Base-by-base conservation (phyloP, 2,113 vertebrate species). In the Lamprotornis superbus region DNA sequence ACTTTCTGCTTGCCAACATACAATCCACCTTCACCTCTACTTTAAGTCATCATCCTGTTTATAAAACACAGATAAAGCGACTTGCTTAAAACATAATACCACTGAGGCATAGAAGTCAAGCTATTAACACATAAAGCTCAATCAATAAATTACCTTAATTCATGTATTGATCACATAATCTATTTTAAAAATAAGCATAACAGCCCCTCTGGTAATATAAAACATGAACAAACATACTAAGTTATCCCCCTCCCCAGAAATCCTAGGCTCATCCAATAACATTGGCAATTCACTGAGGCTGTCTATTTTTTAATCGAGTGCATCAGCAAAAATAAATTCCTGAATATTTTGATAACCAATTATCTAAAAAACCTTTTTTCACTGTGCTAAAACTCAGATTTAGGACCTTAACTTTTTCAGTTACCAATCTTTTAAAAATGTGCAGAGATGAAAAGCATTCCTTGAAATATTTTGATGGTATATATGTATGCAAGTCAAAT, bases 1-100 rank as follows among this genome's bases (percentile, higher is more conserved):
- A 55, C 56, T 93, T 96, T 65, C 77, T 63, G 95, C 93, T 95
- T 79, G 49, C 71, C 77, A 97, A 96, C 97, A 95, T 42, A 85
- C 19, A 89, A 87, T 90, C 87, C 91, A 92, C 69, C 80, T 87
- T 89, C 93, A 89, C 65, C 64, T 81, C 44, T 65, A 85, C 84
- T 95, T 96, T 87, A 88, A 92, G 93, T 92, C 93, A 89, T 86
- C 69, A 79, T 83, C 82, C 74, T 90, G 75, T 86, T 96, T 80
- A 55, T 69, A 96, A 96, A 94, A 94, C 87, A 19, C 67, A 87
- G 53, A 91, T 52, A 57, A 83, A 88, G 50, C 20, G 55, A 69
- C 64, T 70, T 70, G 74, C 18, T 88, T 83, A 71, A 92, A 91
- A 68, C 44, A 22, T 49, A 68, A 30, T 49, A 46, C 50, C 35